Percentiles rank a stretch among this genome's conserved stretches.
Evolutionary conservation across 37 sponge, comb jelly and placozoan genomes (phyloP).

Genomic region (Axinella damicornis): DNA sequence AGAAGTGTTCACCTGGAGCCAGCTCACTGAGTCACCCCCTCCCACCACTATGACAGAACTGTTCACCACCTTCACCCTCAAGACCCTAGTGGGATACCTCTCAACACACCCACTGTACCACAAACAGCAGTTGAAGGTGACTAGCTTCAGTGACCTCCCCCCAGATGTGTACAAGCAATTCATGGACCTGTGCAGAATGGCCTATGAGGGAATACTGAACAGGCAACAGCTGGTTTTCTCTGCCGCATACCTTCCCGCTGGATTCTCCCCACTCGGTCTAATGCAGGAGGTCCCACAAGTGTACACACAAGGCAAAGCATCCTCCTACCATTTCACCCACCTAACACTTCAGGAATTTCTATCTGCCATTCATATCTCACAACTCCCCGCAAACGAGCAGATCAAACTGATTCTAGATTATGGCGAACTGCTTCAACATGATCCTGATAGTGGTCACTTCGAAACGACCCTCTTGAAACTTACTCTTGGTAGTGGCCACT

Average conservation of each 20-base stretch:
- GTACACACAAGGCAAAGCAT: not conserved
- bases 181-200: not conserved
- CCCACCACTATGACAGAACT: constrained; percentile 15
- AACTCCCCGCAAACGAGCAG: too few species aligned
- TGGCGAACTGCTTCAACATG: too few species aligned
- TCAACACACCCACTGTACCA: constrained; percentile 3
- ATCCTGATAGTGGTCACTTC: too few species aligned
- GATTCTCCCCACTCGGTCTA: not conserved
- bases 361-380: not conserved
- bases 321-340: constrained; percentile 11
- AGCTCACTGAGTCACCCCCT: too few species aligned
- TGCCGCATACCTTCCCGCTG: not conserved
- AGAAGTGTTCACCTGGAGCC: constrained; percentile 10
- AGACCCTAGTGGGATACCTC: not conserved
- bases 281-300: constrained; percentile 11
- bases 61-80: constrained; percentile 9
- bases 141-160: not conserved
- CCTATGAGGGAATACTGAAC: constrained; percentile 7
- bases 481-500: too few species aligned
- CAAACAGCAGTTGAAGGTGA: not conserved
- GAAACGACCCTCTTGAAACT: too few species aligned
- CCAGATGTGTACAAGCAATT: not conserved
- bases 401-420: too few species aligned
- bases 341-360: not conserved
- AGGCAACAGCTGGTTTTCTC: constrained; percentile 1